Base-by-base conservation (phyloP, 2,888 invertebrate species). In the Bhutanitis thaidina region DNA sequence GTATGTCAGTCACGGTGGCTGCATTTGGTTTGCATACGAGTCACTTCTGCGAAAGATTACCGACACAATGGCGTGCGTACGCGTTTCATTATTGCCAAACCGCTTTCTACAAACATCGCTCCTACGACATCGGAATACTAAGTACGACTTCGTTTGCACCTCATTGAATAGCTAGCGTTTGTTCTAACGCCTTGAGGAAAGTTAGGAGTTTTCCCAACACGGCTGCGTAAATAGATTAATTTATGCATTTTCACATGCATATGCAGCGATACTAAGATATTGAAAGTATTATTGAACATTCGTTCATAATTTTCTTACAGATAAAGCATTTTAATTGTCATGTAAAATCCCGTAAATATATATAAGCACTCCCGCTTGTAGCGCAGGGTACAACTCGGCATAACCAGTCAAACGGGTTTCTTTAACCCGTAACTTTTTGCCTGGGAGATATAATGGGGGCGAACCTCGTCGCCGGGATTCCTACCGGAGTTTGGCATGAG, bases 41-140 rank as follows among this genome's bases (percentile, higher is more conserved):
- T 63, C 62, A 71, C 69, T 88, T 88, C 88, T 81, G 77, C 78
- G 88, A 88, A 89, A 83, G 81, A 87, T 86, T 81, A 85, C 77
- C 74, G 79, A 78, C 46, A 86, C 87, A 87, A 86, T 80, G 69
- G 77, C 70, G 70, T 78, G 75, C 75, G 78, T 79, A 76, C 75
- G 68, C 71, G 74, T 73, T 72, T 78, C 69, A 63, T 71, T 86
- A 85, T 86, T 84, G 79, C 85, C 80, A 85, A 88, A 86, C 80
- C 74, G 87, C 88, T 89, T 89, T 89, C 89, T 88, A 88, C 83
- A 77, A 81, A 81, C 79, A 76, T 70, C 65, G 65, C 60, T 60
- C 58, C 61, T 59, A 57, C 74, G 74, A 75, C 61, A 62, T 61
- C 65, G 59, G 85, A 85, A 87, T 87, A 85, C 79, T 70, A 34